Base-by-base conservation (phyloP, 2,797 vertebrate species). In the Neosilurus hyrtlii region DNA sequence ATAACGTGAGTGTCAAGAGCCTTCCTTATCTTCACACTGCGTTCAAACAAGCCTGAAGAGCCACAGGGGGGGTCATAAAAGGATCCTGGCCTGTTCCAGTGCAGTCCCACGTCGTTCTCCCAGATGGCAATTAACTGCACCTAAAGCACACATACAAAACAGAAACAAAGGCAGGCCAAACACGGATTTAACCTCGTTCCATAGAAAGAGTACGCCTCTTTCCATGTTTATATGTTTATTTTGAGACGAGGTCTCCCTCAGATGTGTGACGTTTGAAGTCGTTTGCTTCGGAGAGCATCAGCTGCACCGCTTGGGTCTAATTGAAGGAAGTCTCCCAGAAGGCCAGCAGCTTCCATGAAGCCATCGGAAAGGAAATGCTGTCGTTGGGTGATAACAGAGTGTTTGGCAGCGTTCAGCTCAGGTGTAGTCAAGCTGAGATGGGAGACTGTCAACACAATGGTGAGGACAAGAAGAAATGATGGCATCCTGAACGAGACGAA, bases 281-380 rank as follows among this genome's bases (percentile, higher is more conserved):
- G 43, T 56, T 59, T 57, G 68, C 6, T 81, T 75, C 24, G 67
- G 75, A 66, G 74, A 82, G 83, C 80, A 85, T 82, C 86, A 88
- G 88, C 89, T 88, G 88, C 82, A 73, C 52, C 68, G 52, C 59
- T 76, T 51, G 56, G 80, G 84, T 56, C 59, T 90, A 88, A 90
- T 90, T 90, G 88, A 84, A 89, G 84, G 63, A 76, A 30, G 37
- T 59, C 63, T 89, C 86, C 89, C 90, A 71, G 49, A 87, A 88
- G 88, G 84, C 72, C 82, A 7, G 59, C 62, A 9, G 73, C 79
- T 82, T 82, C 82, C 86, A 79, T 83, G 66, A 72, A 85, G 35
- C 75, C 82, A 86, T 75, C 75, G 80, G 86, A 80, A 82, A 76
- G 78, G 74, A 80, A 81, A 59, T 73, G 30, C 12, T 57, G 66